Evolutionary conservation across 2,888 invertebrate genomes (phyloP), one percentile per base, ranked within the genome.

Genomic region (Eristalis intricaria): DNA sequence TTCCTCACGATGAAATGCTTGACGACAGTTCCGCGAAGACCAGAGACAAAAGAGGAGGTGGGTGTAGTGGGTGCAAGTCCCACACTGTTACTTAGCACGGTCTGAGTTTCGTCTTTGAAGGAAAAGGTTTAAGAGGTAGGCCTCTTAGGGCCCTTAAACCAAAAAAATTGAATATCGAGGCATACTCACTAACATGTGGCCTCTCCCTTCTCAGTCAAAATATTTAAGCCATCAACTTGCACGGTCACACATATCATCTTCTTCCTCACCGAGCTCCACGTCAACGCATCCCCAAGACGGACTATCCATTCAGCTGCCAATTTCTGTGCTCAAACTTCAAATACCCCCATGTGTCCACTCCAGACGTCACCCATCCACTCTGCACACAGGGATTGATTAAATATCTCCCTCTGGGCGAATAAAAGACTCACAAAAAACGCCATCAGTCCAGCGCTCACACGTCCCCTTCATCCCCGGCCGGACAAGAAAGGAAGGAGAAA

Each of bases 371-470:
- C 58, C 66, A 38, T 56, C 66, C 60, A 56, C 38, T 76, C 60
- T 43, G n/a, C n/a, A n/a, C 22, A 32, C 15, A 32, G 60, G 43
- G 60, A 76, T 76, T 76, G 76, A 76, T 68, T 68, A 76, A 76
- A 77, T 77, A 61, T 69, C 15, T 69, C 69, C 23, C 68, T 50
- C n/a, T 7, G 77, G 50, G n/a, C 77, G 69, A 63, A 63, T 63
- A 77, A 81, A 69, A 75, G 68, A 69, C 68, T 22, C 10, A 29
- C 19, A 22, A 69, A 63, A 69, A 29, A 29, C 8, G 68, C 43
- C 43, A 74, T 68, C 69, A 74, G 65, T 50, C 75, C 23, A 11
- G 4, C 60, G 23, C 69, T 65, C 64, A 61, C 79, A 79, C 70
- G 58, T 73, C 35, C 64, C 74, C 65, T 38, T 63, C n/a, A n/a